Conservation (phyloP, 2,888 invertebrate species). For the Oscheius sp. region DNA sequence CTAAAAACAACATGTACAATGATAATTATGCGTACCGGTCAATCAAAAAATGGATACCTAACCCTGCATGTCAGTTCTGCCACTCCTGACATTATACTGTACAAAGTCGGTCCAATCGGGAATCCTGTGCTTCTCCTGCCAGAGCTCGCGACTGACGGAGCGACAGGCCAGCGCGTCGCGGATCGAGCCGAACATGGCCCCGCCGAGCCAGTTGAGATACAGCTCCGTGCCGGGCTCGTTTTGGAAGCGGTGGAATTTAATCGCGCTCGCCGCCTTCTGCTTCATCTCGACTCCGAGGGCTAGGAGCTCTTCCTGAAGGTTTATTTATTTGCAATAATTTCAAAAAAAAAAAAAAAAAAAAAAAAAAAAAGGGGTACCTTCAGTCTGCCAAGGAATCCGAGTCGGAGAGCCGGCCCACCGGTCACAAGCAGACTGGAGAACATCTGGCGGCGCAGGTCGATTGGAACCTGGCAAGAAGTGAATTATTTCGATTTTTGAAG, state of each 20-base stretch:
- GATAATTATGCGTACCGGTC: background rate
- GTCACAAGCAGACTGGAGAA: conserved; percentile 87
- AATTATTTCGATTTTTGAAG: background rate
- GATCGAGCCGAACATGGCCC: conserved; percentile 26
- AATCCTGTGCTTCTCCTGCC: conserved; percentile 15
- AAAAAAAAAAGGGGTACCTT: conserved; percentile 73
- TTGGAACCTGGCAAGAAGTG: conserved; percentile 79
- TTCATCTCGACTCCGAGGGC: background rate
- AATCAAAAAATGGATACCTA: background rate
- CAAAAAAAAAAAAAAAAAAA: background rate
- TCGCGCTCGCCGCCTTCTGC: conserved; percentile 1
- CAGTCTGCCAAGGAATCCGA: conserved; percentile 86
- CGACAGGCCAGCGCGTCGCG: conserved; percentile 27
- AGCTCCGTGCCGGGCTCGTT: background rate
- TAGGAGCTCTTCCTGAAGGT: conserved; percentile 16
- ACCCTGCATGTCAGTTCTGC: conserved; percentile 3
- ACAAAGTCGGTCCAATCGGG: conserved; percentile 41
- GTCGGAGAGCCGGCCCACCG: conserved; percentile 87
- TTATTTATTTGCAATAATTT: background rate
- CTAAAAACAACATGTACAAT: background rate
- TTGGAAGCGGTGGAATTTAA: conserved; percentile 23
- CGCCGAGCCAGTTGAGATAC: conserved; percentile 27
- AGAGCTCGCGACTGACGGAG: conserved; percentile 26
- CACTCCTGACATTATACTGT: conserved; percentile 13
- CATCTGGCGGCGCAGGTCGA: conserved; percentile 84